Evolutionary conservation across 1,140 invertebrate species (phyloP).

Genomic region (Drosophila busckii): DNA sequence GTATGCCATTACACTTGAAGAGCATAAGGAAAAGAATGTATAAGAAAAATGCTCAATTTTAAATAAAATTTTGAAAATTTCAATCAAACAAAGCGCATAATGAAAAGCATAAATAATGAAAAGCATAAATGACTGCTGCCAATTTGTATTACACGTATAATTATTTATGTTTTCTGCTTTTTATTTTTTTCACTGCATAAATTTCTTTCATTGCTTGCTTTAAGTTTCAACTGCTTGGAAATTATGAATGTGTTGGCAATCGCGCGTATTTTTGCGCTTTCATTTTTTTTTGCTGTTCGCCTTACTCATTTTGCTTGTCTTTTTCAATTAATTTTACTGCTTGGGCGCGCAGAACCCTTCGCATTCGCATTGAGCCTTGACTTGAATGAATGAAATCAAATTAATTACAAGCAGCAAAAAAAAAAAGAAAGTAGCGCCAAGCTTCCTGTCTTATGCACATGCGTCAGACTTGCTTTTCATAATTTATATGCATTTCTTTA

Average conservation of each 20-base stretch:
- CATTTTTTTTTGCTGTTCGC: slow-evolving; percentile 4
- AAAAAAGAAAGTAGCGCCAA: slow-evolving; percentile 9
- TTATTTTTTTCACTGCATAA: no score
- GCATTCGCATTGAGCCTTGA: slow-evolving; percentile 52
- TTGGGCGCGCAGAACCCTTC: slow-evolving; percentile 26
- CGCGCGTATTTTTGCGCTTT: slow-evolving; percentile 12
- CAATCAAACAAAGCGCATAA: no score
- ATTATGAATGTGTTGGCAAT: slow-evolving; percentile 46
- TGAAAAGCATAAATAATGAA: no score
- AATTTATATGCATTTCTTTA: slow-evolving; percentile 64
- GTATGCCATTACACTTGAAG: no score
- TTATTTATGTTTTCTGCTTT: no score
- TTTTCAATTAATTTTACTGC: slow-evolving; percentile 56
- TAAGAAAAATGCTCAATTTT: no score
- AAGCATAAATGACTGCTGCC: no score
- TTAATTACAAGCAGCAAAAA: slow-evolving; percentile 50
- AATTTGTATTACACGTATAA: no score
- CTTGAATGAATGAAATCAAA: slow-evolving; percentile 70
- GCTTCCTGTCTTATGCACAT: slow-evolving; percentile 54
- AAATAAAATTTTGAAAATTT: no score
- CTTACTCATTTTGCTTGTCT: no score
- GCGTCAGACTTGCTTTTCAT: slow-evolving; percentile 72
- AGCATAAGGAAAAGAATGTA: no score
- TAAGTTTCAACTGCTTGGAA: slow-evolving; percentile 20
- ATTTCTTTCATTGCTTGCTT: no score